Conservation (phyloP, 2,113 vertebrate genomes). For the Collichthys lucidus region DNA sequence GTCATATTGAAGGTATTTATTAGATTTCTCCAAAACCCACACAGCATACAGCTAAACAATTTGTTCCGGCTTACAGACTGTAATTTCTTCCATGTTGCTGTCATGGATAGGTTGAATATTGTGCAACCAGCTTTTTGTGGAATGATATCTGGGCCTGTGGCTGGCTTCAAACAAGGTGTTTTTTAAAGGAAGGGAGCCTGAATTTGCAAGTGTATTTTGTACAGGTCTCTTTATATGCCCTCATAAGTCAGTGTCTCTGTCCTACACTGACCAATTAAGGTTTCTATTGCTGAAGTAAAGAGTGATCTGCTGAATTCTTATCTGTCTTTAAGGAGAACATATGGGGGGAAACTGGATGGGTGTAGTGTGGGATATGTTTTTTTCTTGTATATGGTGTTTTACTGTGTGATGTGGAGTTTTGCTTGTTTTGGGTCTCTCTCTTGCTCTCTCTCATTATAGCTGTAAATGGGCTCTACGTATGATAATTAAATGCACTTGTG, state of each 20-base stretch:
- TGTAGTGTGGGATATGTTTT: constrained; percentile 21
- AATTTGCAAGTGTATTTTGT: constrained; percentile 39
- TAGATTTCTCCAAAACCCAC: constrained; percentile 15
- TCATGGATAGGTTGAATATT: constrained; percentile 31
- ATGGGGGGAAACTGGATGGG: constrained; percentile 36
- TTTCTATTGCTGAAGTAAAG: constrained; percentile 21
- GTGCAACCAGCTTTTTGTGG: not conserved
- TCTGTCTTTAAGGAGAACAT: constrained; percentile 37
- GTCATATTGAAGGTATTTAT: constrained; percentile 35
- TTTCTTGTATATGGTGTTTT: constrained; percentile 45
- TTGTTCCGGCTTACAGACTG: constrained; percentile 24
- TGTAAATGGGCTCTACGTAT: constrained; percentile 61
- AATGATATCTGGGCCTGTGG: not conserved
- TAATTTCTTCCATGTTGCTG: constrained; percentile 39
- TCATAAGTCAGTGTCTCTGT: constrained; percentile 20
- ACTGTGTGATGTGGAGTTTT: constrained; percentile 41
- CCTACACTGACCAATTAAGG: constrained; percentile 47
- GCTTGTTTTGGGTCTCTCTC: constrained; percentile 48
- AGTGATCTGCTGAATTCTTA: constrained; percentile 7
- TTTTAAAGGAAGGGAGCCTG: constrained; percentile 8
- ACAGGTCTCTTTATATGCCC: constrained; percentile 20
- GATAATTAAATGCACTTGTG: constrained; percentile 70
- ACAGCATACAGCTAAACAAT: constrained; percentile 27
- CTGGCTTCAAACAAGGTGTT: constrained; percentile 4
- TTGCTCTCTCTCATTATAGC: constrained; percentile 62